phyloP scores from a whole-genome alignment of 2,113 vertebrate genomes.

The Archocentrus centrarchus region DNA sequence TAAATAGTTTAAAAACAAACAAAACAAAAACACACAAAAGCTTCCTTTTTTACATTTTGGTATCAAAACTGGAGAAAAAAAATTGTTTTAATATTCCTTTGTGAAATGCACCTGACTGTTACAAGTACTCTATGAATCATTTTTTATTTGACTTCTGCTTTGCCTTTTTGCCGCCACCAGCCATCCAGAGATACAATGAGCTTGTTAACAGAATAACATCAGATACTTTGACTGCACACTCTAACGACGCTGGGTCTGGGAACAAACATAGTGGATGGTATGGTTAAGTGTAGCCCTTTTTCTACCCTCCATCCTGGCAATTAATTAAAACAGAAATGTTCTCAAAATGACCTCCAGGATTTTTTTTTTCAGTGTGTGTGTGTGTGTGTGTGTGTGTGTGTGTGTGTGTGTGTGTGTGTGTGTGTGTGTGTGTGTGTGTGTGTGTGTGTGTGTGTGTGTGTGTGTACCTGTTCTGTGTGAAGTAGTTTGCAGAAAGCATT shows the following conservation, averaged over 20 bases:
- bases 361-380: neutral
- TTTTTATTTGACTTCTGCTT: neutral
- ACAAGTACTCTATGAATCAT: neutral
- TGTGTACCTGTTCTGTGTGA: neutral
- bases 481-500: neutral
- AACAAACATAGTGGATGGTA: neutral
- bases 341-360: neutral
- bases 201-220: conserved; percentile 12
- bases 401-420: too few species aligned
- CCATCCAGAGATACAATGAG: neutral
- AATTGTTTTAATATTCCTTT: neutral
- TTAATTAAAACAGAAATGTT: conserved; percentile 28
- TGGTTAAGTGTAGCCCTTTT: neutral
- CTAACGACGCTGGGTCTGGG: neutral
- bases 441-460: too few species aligned
- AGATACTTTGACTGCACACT: conserved; percentile 2
- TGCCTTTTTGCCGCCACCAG: neutral
- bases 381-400: neutral
- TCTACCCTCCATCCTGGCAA: neutral
- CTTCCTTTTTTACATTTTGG: neutral
- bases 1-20: neutral
- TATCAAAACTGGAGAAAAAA: neutral
- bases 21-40: neutral
- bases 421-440: neutral
- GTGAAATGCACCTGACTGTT: neutral